phyloP scores from a whole-genome alignment of 2,113 vertebrate genomes.

The Ictidomys tridecemlineatus region DNA sequence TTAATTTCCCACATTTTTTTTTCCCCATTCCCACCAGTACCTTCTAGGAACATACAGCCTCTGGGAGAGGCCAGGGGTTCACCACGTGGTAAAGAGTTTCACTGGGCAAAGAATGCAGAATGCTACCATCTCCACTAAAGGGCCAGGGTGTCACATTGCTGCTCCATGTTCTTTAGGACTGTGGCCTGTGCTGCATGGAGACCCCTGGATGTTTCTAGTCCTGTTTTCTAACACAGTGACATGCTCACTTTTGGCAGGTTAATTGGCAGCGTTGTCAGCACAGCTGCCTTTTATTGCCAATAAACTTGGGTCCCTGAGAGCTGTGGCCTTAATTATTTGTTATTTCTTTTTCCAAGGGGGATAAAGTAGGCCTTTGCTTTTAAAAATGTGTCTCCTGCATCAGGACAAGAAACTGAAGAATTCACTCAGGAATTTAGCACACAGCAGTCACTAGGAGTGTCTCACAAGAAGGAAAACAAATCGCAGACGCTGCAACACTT shows the following conservation, averaged over 20 bases:
- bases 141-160: background rate
- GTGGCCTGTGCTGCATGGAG: background rate
- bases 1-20: background rate
- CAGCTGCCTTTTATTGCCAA: constrained; percentile 79
- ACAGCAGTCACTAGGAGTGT: background rate
- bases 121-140: background rate
- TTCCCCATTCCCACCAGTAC: background rate
- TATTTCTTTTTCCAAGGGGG: constrained; percentile 52
- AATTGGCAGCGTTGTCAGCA: constrained; percentile 60
- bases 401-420: constrained; percentile 26
- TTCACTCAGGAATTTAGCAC: background rate
- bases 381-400: fast-evolving
- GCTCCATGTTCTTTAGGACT: background rate
- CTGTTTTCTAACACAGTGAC: constrained; percentile 61
- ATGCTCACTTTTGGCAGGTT: constrained; percentile 64
- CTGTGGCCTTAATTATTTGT: constrained; percentile 73
- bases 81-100: background rate
- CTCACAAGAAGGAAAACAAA: background rate
- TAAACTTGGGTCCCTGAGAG: constrained; percentile 67
- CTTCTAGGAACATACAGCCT: background rate
- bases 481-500: background rate
- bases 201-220: constrained; percentile 22
- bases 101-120: background rate
- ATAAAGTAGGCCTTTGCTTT: constrained; percentile 53
- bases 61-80: background rate